phyloP scores from a whole-genome alignment of 1,140 invertebrate species.

The Ceratoteleas bidentatus region DNA sequence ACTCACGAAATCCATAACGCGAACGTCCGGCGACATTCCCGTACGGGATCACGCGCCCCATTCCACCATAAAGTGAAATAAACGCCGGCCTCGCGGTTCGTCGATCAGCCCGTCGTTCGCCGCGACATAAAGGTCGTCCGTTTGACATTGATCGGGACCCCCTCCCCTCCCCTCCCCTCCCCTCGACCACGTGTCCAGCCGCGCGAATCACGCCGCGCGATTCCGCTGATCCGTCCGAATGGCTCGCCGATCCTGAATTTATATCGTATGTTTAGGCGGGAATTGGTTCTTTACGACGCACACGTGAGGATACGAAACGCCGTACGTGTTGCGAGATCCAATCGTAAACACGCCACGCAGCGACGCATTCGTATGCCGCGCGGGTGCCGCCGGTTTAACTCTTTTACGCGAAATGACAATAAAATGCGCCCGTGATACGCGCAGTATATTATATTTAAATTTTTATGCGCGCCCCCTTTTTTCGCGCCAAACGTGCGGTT shows the following conservation, averaged over 20 bases:
- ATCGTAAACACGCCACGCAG: conserved; percentile 61
- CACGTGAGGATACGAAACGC: conserved; percentile 74
- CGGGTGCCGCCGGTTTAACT: conserved; percentile 61
- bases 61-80: conserved; percentile 27
- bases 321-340: conserved; percentile 63
- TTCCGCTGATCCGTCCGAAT: conserved; percentile 68
- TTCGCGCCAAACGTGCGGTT: no score
- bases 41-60: no score
- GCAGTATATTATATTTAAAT: conserved; percentile 63
- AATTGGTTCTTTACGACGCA: conserved; percentile 80
- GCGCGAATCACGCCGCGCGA: conserved; percentile 70
- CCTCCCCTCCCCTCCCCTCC: conserved; percentile 53
- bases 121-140: conserved; percentile 35
- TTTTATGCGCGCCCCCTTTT: conserved; percentile 45
- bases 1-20: no score
- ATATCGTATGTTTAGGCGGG: conserved; percentile 79
- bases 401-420: conserved; percentile 63
- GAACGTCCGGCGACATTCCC: no score
- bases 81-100: not conserved
- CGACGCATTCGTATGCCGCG: conserved; percentile 55
- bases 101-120: not conserved
- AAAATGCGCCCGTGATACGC: conserved; percentile 61
- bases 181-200: conserved; percentile 42
- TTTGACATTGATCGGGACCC: conserved; percentile 68
- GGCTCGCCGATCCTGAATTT: conserved; percentile 78